phyloP scores from a whole-genome alignment of 2,797 vertebrate species.

The Lophotriccus pileatus region DNA sequence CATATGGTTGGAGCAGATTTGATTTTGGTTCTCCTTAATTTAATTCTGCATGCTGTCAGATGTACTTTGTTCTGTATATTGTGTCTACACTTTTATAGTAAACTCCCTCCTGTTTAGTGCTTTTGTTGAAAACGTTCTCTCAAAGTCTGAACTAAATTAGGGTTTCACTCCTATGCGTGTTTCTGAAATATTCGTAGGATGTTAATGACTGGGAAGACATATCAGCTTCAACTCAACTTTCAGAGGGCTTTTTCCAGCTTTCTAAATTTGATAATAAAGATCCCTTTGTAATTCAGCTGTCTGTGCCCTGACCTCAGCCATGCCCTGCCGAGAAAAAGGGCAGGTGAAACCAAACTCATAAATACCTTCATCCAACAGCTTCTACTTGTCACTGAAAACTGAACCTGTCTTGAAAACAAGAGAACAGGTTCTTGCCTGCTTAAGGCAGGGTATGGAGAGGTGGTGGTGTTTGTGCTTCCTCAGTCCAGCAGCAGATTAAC shows the following conservation, averaged over 20 bases:
- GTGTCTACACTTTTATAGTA: constrained; percentile 36
- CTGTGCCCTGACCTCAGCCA: not conserved
- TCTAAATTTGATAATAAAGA: not conserved
- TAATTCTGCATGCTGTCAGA: constrained; percentile 60
- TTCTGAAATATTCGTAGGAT: not conserved
- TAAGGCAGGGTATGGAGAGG: not conserved
- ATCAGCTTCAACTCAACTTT: not conserved
- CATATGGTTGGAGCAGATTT: constrained; percentile 61
- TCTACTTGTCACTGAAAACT: not conserved
- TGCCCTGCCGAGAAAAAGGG: not conserved
- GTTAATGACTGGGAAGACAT: not conserved
- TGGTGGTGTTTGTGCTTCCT: not conserved
- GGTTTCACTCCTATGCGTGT: not conserved
- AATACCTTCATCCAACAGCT: not conserved
- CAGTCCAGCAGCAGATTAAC: not conserved
- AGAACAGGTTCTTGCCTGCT: not conserved
- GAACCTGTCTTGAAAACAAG: not conserved
- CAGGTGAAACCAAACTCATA: not conserved
- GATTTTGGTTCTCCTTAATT: constrained; percentile 61
- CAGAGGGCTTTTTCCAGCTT: not conserved
- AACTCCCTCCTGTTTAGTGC: constrained; percentile 32
- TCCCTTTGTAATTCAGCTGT: not conserved
- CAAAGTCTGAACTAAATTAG: not conserved
- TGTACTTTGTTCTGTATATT: constrained; percentile 56
- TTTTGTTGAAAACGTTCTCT: constrained; percentile 16